Base-by-base conservation (phyloP, 2,888 invertebrate genomes). In the Cheilosia vulpina region DNA sequence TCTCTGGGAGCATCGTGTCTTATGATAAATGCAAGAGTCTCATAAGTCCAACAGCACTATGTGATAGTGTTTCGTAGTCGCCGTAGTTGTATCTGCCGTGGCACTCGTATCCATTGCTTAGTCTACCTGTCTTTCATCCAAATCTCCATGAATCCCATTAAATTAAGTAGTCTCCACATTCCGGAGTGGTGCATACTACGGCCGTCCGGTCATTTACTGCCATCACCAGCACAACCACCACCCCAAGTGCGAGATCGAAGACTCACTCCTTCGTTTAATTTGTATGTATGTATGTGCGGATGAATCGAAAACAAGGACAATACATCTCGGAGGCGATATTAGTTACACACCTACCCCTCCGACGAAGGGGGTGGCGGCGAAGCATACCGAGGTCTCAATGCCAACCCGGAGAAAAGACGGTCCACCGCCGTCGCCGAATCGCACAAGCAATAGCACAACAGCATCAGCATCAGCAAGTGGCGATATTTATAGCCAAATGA, bases 401-500 rank as follows among this genome's bases (percentile, higher is more conserved):
- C 27, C 47, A 31, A 53, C 15, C 47, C 78, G 66, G 71, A 75
- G 75, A 75, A 80, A 85, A 85, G 71, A 71, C 76, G 55, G 62
- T 80, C 52, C 65, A 75, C 68, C 62, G 45, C 41, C 31, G 60
- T 76, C 66, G 57, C 17, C 58, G 47, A 63, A 75, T 50, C 45
- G 62, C 57, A 68, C 38, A 57, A 52, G 73, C 68, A 75, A 38
- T 43, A 65, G 19, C 60, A 69, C 47, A 41, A 15, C 53, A 72
- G 71, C 31, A 66, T 45, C 80, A 76, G 60, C 85, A 77, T 82
- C 82, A 82, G 82, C 87, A 82, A 87, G 81, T 82, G 87, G 87
- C 82, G 87, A 82, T 88, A 88, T 88, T 88, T 88, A 88, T 88
- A 88, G 88, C 88, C 72, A 75, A 88, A 88, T 89, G 89, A 89